Conservation (phyloP, 2,113 vertebrate genomes). For the Daboia siamensis region DNA sequence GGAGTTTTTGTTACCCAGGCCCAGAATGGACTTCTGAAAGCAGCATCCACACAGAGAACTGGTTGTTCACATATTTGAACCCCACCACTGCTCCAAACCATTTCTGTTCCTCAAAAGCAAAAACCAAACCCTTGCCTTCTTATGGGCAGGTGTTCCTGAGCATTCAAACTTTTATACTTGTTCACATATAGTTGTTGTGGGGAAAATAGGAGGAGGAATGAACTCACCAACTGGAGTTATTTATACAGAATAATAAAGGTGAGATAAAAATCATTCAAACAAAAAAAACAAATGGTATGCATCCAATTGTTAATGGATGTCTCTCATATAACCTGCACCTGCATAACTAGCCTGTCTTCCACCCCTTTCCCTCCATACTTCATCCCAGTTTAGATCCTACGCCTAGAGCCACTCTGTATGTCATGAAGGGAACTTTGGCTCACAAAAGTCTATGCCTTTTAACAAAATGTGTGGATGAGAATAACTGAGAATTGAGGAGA, state of each 20-base stretch:
- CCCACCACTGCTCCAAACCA: too few species aligned
- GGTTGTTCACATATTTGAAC: too few species aligned
- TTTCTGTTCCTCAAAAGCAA: neutral
- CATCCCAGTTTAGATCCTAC: neutral
- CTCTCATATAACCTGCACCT: neutral
- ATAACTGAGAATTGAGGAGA: neutral
- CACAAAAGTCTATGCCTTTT: neutral
- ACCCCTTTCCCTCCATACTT: neutral
- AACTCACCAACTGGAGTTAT: neutral
- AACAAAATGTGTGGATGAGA: neutral
- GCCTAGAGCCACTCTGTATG: neutral
- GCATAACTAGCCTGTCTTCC: neutral
- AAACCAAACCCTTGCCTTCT: neutral
- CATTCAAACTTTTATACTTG: neutral
- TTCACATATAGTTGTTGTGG: neutral
- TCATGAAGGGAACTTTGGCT: neutral
- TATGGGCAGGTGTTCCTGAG: neutral
- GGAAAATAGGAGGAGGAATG: too few species aligned
- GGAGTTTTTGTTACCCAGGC: too few species aligned
- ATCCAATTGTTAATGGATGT: neutral
- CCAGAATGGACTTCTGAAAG: too few species aligned
- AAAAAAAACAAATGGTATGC: neutral
- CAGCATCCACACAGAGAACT: too few species aligned
- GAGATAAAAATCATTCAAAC: neutral
- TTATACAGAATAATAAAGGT: neutral